Evolutionary conservation across 2,888 invertebrate genomes (phyloP), one percentile per base, ranked within the genome.

Genomic region (Mythimna loreyi): DNA sequence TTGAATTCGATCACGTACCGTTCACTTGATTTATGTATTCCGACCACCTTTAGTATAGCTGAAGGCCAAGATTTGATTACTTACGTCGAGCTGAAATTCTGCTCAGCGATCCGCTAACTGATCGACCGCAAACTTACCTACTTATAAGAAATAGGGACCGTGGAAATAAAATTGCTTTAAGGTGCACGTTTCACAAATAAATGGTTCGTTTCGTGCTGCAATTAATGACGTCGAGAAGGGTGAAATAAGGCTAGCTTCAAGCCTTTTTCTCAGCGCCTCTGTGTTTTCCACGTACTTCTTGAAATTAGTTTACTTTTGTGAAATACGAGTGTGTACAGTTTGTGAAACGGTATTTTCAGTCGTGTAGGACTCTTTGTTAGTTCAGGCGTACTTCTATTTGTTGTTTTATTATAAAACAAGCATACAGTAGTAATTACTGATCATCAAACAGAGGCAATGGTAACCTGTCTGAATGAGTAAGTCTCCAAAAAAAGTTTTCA

Each of bases 1-100:
- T 92, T 92, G 89, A 94, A 94, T 93, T 93, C 92, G 91, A 93
- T 94, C 94, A 94, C 94, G 95, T 94, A 90, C 87, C 87, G 84
- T 90, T 90, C 90, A 87, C 90, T 93, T 94, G 93, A 94, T 94
- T 95, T 94, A 93, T 92, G 92, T 94, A 93, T 93, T 92, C 92
- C 90, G 84, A 92, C 90, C 91, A 93, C 91, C 92, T 93, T 91
- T 89, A 87, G 85, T 89, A 90, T 87, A 86, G 87, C 89, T 89
- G 86, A 86, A 87, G 89, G 89, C 87, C 87, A 92, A 90, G 90
- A 93, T 92, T 92, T 92, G 92, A 94, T 94, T 94, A 93, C 91
- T 89, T 91, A 87, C 84, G 84, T 86, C 82, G 83, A 86, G 84
- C 85, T 82, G 85, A 87, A 90, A 88, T 91, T 89, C 85, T 85